Evolutionary conservation across 2,888 invertebrate genomes (phyloP).

Genomic region (Trissolcus japonicus): DNA sequence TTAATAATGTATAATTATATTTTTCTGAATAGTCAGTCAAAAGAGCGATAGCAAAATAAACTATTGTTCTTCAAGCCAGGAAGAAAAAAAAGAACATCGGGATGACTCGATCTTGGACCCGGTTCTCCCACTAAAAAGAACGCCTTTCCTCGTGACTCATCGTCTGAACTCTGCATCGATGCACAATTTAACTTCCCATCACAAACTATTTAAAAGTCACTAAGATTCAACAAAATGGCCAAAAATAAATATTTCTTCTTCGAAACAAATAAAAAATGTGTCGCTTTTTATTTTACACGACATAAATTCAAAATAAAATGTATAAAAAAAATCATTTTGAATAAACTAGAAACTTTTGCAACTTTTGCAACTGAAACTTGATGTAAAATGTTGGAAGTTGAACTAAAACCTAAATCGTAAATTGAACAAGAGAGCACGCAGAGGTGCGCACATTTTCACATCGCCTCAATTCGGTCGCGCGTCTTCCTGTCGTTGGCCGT

Average conservation of each 20-base stretch:
- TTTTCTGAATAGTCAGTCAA: constrained; percentile 11
- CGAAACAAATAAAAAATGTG: neutral
- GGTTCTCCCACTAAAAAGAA: constrained; percentile 48
- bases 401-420: constrained; percentile 30
- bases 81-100: constrained; percentile 15
- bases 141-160: constrained; percentile 46
- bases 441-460: constrained; percentile 43
- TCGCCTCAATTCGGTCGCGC: constrained; percentile 44
- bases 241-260: neutral
- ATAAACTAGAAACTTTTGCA: too few species aligned
- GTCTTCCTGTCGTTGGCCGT: constrained; percentile 44
- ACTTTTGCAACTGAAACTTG: too few species aligned
- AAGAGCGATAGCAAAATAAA: constrained; percentile 21
- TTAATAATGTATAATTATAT: too few species aligned
- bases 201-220: neutral
- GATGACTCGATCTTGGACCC: constrained; percentile 49
- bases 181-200: neutral
- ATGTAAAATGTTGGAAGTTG: neutral
- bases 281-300: neutral
- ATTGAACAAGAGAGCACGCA: constrained; percentile 37
- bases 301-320: too few species aligned
- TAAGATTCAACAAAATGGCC: too few species aligned
- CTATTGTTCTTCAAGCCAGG: constrained; percentile 29
- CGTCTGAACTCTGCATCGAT: constrained; percentile 13
- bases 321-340: too few species aligned